Conservation (phyloP, 2,797 vertebrate genomes). For the Gila robusta region DNA sequence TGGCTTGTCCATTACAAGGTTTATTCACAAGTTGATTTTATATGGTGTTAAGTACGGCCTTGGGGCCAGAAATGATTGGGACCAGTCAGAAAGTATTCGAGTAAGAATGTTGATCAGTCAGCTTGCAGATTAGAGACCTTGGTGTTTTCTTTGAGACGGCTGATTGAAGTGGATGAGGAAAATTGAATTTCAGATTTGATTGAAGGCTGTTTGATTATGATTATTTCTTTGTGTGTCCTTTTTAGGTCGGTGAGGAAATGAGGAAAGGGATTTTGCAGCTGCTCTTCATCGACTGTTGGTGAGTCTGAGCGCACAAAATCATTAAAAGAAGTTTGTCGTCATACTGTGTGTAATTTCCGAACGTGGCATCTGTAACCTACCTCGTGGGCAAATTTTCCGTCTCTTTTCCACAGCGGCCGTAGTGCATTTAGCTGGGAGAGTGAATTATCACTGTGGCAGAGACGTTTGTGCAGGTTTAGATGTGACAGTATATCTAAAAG, state of each 20-base stretch:
- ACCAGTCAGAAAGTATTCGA: conserved; percentile 68
- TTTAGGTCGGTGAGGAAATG: conserved; percentile 74
- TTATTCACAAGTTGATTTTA: conserved; percentile 55
- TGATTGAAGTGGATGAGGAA: conserved; percentile 60
- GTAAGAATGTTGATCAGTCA: conserved; percentile 68
- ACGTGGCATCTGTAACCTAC: conserved; percentile 31
- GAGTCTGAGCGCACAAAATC: conserved; percentile 65
- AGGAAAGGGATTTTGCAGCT: conserved; percentile 48
- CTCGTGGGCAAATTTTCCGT: background rate
- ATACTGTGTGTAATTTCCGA: conserved; percentile 32
- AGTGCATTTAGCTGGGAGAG: conserved; percentile 49
- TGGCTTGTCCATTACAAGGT: conserved; percentile 35
- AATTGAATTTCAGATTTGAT: conserved; percentile 48
- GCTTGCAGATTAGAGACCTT: conserved; percentile 59
- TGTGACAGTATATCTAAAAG: conserved; percentile 56
- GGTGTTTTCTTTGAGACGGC: conserved; percentile 57
- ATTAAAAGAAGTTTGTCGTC: conserved; percentile 29
- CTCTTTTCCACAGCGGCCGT: conserved; percentile 18
- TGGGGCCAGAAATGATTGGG: conserved; percentile 69
- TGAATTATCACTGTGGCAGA: conserved; percentile 34
- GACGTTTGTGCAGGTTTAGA: conserved; percentile 37
- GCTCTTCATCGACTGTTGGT: conserved; percentile 70
- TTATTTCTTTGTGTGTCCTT: conserved; percentile 70
- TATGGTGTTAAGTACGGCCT: conserved; percentile 67
- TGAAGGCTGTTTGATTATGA: conserved; percentile 66